phyloP scores from a whole-genome alignment of 2,113 vertebrate species.

The Xiphophorus maculatus region DNA sequence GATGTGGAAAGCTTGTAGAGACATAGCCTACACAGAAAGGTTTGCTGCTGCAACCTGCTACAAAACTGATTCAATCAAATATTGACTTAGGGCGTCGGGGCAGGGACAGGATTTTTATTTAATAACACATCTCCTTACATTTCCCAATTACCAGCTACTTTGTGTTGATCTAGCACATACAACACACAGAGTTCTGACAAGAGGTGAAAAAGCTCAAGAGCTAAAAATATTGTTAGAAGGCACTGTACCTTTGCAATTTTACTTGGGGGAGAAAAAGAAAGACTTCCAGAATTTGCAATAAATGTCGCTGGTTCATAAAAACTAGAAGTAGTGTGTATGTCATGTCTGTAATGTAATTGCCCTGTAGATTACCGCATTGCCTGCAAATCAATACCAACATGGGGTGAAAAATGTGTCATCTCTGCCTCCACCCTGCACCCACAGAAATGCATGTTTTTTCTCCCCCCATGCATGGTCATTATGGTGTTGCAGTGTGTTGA shows the following conservation, averaged over 20 bases:
- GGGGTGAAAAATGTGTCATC: slow-evolving; percentile 48
- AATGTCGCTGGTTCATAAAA: slow-evolving; percentile 44
- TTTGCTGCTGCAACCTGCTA: background rate
- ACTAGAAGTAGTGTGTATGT: slow-evolving; percentile 33
- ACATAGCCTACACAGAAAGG: background rate
- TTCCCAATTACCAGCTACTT: background rate
- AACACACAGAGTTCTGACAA: background rate
- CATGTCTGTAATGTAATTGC: slow-evolving; percentile 65
- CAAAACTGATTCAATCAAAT: background rate
- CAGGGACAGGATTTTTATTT: background rate
- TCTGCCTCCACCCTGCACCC: slow-evolving; percentile 3
- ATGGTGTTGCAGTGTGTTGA: slow-evolving; percentile 4
- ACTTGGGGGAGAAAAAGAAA: too few relatives aligned
- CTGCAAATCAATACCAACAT: slow-evolving; percentile 58
- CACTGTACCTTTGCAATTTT: background rate
- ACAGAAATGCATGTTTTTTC: slow-evolving; percentile 15
- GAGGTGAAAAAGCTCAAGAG: background rate
- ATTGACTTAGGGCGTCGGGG: background rate
- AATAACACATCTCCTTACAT: background rate
- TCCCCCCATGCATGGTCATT: slow-evolving; percentile 24
- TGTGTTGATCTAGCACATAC: background rate
- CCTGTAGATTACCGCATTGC: slow-evolving; percentile 61
- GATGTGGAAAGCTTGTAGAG: background rate
- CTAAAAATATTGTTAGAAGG: background rate
- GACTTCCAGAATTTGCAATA: slow-evolving; percentile 21